These are phyloP conservation scores for Deroplatys truncata DNA, from an alignment of 2,888 invertebrate genomes.

Conservation along the genomic window DNA sequence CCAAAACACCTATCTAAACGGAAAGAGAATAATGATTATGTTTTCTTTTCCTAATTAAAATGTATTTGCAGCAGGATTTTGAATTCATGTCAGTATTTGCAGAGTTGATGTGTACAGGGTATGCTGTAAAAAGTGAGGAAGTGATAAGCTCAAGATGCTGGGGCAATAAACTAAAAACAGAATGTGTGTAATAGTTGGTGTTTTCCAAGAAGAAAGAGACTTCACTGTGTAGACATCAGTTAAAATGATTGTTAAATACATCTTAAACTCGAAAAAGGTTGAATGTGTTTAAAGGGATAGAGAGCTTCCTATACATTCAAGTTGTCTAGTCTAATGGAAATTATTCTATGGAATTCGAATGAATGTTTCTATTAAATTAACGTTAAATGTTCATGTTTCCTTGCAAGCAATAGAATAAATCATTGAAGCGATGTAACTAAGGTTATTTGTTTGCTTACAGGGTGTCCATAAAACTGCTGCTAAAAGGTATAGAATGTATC, in stretches of 20 bases:
- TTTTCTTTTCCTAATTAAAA: too few species aligned
- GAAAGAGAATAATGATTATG: too few species aligned
- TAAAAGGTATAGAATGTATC: too few species aligned
- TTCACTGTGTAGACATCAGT: neutral
- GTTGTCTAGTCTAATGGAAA: neutral
- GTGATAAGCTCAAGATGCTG: neutral
- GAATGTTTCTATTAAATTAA: neutral
- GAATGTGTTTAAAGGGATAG: neutral
- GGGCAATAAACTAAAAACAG: too few species aligned
- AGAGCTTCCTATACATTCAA: neutral
- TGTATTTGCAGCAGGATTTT: too few species aligned
- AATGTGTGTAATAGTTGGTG: neutral
- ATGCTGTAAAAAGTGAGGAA: neutral
- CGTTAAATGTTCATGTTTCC: neutral
- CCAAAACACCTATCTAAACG: too few species aligned
- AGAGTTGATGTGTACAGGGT: neutral
- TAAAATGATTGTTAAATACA: neutral
- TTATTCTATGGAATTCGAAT: neutral
- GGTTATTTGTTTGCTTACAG: neutral
- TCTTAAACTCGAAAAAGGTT: neutral
- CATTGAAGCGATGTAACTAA: neutral
- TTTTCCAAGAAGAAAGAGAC: neutral
- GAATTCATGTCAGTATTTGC: neutral
- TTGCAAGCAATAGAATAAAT: neutral
- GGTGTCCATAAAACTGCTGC: neutral